phyloP scores from a whole-genome alignment of 35 echinoderm and acorn worm genomes.

The Heliocidaris erythrogramma region DNA sequence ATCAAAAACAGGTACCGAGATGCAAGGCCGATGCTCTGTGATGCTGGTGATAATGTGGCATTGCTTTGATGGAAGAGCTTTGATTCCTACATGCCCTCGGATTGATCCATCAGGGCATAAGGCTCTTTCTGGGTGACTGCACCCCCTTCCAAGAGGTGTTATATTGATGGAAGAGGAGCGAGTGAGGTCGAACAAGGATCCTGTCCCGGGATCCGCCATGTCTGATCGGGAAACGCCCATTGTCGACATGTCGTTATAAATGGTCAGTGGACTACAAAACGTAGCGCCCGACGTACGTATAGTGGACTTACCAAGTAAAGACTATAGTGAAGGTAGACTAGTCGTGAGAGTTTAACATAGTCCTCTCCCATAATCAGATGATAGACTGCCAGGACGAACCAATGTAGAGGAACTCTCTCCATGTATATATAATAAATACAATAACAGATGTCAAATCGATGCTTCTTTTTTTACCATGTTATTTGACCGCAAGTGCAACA shows the following conservation, averaged over 20 bases:
- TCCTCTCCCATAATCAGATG: neutral
- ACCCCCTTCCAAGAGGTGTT: neutral
- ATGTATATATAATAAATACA: neutral
- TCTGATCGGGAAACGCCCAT: neutral
- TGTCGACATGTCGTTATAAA: neutral
- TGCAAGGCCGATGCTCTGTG: neutral
- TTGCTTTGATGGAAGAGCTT: neutral
- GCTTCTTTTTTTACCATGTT: neutral
- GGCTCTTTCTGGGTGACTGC: neutral
- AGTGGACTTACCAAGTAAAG: neutral
- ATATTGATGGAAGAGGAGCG: neutral
- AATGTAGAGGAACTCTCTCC: neutral
- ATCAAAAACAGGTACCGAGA: neutral
- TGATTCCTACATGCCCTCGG: neutral
- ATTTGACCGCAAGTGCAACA: neutral
- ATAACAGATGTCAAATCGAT: neutral
- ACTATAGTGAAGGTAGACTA: neutral
- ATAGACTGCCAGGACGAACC: neutral
- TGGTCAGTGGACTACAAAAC: neutral
- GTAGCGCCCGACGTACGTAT: neutral
- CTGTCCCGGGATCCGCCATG: neutral
- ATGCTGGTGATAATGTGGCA: neutral
- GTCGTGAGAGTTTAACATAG: neutral
- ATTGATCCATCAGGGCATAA: neutral
- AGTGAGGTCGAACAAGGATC: neutral